Base-by-base conservation (phyloP, 2,797 vertebrate genomes). In the Catamblyrhynchus diadema region DNA sequence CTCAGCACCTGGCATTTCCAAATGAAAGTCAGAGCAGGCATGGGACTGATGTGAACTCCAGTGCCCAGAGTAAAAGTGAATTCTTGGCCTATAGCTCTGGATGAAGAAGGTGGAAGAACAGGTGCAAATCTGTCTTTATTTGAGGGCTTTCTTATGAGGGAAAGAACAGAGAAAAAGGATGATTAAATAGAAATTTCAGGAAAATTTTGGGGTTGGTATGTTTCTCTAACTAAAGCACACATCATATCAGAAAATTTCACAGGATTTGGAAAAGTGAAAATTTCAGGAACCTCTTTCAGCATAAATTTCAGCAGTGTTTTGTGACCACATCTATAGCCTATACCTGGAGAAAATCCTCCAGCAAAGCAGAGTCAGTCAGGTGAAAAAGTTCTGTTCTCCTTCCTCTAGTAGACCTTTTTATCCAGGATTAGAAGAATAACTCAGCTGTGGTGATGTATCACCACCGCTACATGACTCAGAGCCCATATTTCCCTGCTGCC, bases 391-490 rank as follows among this genome's bases (percentile, higher is more conserved):
- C 5, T 5, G 6, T 56, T 81, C 8, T 32, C 27, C 51, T 66
- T 35, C 57, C 53, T 56, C 47, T 73, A 73, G 50, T 6, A 27
- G 75, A 50, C 4, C 5, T 30, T 84, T 88, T 56, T 32, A 11
- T 45, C 41, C 35, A 61, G 33, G 27, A 45, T 53, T 39, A 70
- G 47, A 88, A 47, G 45, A 81, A 79, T 35, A 84, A 81, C 28
- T 71, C 53, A 48, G 19, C 28, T 65, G 64, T 72, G 70, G 54
- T 9, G 18, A 73, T 1, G 0, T 51, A 67, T 23, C n/a, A 56
- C 32, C 41, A 37, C 22, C 0, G 0, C 32, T 51, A 28, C 2
- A 0, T 39, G 22, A 72, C 24, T 90, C 60, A 27, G 73, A 84
- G 53, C 10, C 18, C 2, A 0, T 35, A 50, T 10, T 64, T 54